A percentile compares a stretch with the other conserved stretches of the same genome.
phyloP scores from a whole-genome alignment of 2,888 invertebrate genomes.

The Lomographa bimaculata region DNA sequence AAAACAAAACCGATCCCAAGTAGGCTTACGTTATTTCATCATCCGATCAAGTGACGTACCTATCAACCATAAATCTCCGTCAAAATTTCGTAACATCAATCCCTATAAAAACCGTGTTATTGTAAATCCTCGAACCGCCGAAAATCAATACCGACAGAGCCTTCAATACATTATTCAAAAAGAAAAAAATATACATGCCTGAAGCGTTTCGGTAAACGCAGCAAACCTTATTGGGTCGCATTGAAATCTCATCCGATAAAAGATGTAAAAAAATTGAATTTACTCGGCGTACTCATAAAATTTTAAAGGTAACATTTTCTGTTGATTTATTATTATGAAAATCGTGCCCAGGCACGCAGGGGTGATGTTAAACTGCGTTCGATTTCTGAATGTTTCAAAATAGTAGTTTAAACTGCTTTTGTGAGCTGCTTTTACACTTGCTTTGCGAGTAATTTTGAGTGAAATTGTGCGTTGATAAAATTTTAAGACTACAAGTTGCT shows the following conservation, averaged over 20 bases:
- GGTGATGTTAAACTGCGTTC: slow-evolving; percentile 22
- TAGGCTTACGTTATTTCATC: too few species aligned
- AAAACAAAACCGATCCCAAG: too few species aligned
- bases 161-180: slow-evolving; percentile 20
- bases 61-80: slow-evolving; percentile 8
- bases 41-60: too few species aligned
- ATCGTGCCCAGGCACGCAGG: slow-evolving; percentile 21
- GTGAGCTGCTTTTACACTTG: slow-evolving; percentile 11
- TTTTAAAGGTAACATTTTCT: slow-evolving; percentile 38
- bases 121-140: slow-evolving; percentile 24
- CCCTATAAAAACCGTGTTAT: slow-evolving; percentile 24
- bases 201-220: slow-evolving; percentile 44
- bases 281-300: slow-evolving; percentile 42
- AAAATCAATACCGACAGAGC: slow-evolving; percentile 19
- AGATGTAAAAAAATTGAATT: slow-evolving; percentile 52
- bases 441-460: slow-evolving; percentile 11
- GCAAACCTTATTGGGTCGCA: slow-evolving; percentile 49
- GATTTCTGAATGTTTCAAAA: slow-evolving; percentile 26
- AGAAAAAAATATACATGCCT: slow-evolving; percentile 32
- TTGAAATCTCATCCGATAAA: slow-evolving; percentile 52
- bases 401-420: slow-evolving; percentile 18
- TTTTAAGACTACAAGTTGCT: slow-evolving; percentile 10
- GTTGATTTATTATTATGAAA: slow-evolving; percentile 41
- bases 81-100: slow-evolving; percentile 14
- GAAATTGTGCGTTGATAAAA: slow-evolving; percentile 19